phyloP scores from a whole-genome alignment of 1,140 invertebrate species.

The Mycetomoellerius zeteki region DNA sequence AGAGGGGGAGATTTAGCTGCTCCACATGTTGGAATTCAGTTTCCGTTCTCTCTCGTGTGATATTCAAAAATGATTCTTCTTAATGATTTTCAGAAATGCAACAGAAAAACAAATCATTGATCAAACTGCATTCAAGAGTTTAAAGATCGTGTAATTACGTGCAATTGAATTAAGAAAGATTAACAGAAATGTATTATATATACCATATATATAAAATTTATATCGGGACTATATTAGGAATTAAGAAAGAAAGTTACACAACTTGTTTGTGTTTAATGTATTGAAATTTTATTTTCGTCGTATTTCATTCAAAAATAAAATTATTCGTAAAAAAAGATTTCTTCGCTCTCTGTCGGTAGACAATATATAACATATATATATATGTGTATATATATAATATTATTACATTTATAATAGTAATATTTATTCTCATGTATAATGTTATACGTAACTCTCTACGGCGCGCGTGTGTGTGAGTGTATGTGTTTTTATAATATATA shows the following conservation, averaged over 20 bases:
- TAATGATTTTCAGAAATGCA: background rate
- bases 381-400: constrained; percentile 71
- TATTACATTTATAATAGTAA: constrained; percentile 79
- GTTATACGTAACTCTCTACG: constrained; percentile 70
- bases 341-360: constrained; percentile 79
- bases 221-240: background rate
- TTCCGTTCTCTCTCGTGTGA: background rate
- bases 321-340: constrained; percentile 87
- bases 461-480: constrained; percentile 68
- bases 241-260: constrained; percentile 58
- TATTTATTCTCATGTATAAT: constrained; percentile 75
- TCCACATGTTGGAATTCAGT: constrained; percentile 44
- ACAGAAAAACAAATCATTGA: background rate
- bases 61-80: background rate
- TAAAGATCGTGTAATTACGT: background rate
- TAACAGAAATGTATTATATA: background rate
- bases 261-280: constrained; percentile 78
- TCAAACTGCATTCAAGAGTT: constrained; percentile 8
- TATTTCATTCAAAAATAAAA: constrained; percentile 87
- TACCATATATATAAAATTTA: too few species aligned
- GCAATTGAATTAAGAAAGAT: background rate
- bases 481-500: constrained; percentile 53
- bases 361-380: constrained; percentile 79
- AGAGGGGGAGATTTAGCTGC: constrained; percentile 1
- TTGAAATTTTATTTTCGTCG: constrained; percentile 84